Base-by-base conservation (phyloP, 2,888 invertebrate species). In the Neoaliturus tenellus region DNA sequence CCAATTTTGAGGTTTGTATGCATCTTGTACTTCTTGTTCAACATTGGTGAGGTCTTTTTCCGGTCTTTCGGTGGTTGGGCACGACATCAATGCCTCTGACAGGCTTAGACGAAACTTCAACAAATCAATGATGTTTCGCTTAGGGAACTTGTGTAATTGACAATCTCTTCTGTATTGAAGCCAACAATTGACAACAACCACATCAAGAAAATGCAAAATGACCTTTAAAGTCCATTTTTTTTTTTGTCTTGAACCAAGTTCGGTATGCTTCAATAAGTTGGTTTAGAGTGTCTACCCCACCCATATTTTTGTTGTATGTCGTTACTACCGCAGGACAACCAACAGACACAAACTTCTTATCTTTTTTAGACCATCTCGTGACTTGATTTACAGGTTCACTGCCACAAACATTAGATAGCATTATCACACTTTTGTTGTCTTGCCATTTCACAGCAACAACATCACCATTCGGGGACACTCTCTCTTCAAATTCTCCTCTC, bases 181-280 rank as follows among this genome's bases (percentile, higher is more conserved):
- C 80, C 58, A 80, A 28, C 55, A n/a, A n/a, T 80, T 80, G 1
- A 80, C 58, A 55, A 80, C 80, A 1, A 33, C 55, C 6, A 80
- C 31, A 44, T 80, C 80, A 3, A 58, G 35, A 25, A 80, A 80
- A 35, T 80, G 80, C 2, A 80, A 25, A 33, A 80, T 80, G 1
- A 80, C 80, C 20, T 80, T 80, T 0, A 55, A 58, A n/a, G 80
- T 80, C 80, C 80, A 14, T 78, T 78, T 23, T 78, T 35, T 78
- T 78, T 23, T 78, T 78, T 44, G 8, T 78, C 23, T 80, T 31
- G 31, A 80, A 80, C 80, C 80, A 80, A 1, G 80, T 80, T 12
- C 80, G 55, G 20, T 80, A 80, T 3, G 33, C n/a, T 33, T 80
- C 58, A n/a, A 80, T 31, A 3, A 80, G 58, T 33, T 55, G 80